phyloP scores from a whole-genome alignment of 2,888 invertebrate genomes.

The Ophraella communa region DNA sequence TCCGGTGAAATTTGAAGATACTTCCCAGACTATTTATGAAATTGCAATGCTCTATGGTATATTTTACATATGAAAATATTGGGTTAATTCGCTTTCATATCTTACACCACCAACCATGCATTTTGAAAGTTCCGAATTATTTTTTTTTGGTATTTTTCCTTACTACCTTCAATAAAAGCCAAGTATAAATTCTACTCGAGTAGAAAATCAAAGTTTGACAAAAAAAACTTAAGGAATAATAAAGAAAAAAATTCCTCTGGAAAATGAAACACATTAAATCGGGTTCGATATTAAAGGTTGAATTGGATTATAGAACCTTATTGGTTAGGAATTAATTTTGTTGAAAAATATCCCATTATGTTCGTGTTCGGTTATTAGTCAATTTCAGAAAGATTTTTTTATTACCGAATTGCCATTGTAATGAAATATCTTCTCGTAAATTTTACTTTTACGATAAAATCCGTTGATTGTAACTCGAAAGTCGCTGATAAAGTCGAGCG shows the following conservation, averaged over 20 bases:
- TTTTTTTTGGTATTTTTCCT: too few species aligned
- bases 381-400: constrained; percentile 10
- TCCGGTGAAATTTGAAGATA: constrained; percentile 10
- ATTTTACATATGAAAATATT: too few species aligned
- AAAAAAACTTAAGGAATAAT: neutral
- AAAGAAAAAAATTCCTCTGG: neutral
- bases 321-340: constrained; percentile 13
- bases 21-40: constrained; percentile 3
- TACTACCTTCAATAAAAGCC: too few species aligned
- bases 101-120: too few species aligned
- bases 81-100: too few species aligned
- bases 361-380: constrained; percentile 17
- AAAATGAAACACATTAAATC: neutral
- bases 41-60: too few species aligned
- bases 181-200: neutral
- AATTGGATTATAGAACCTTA: constrained; percentile 5
- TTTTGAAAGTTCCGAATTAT: too few species aligned
- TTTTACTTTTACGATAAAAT: constrained; percentile 10
- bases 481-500: constrained; percentile 6
- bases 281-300: neutral
- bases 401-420: constrained; percentile 17
- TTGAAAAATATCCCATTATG: constrained; percentile 7
- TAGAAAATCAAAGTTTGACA: neutral
- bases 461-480: constrained; percentile 3
- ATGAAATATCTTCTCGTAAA: constrained; percentile 23